These are phyloP conservation scores for Gobiocypris rarus DNA, from an alignment of 2,113 vertebrate genomes.

Conservation along the genomic window DNA sequence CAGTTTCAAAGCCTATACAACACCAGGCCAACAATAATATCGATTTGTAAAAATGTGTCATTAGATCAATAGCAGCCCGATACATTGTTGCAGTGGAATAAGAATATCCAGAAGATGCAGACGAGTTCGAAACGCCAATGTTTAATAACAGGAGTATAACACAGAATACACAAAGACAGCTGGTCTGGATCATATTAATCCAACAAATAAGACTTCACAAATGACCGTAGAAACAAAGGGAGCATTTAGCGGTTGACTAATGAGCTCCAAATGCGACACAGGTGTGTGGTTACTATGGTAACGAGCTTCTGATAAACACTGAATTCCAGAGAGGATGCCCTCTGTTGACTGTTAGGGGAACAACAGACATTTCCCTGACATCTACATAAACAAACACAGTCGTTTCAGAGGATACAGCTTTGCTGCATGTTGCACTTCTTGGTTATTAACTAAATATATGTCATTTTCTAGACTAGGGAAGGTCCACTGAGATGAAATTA, in stretches of 20 bases:
- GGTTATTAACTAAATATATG: conserved; percentile 10
- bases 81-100: background rate
- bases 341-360: conserved; percentile 31
- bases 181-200: background rate
- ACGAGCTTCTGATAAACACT: conserved; percentile 6
- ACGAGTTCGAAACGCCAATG: background rate
- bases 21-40: background rate
- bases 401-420: conserved; percentile 9
- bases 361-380: conserved; percentile 24
- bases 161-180: background rate
- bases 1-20: background rate
- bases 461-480: background rate
- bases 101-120: background rate
- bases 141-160: background rate
- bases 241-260: conserved; percentile 24
- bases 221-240: conserved; percentile 30
- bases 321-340: conserved; percentile 25
- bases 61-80: background rate
- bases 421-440: background rate
- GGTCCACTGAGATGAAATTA: conserved; percentile 5
- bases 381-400: conserved; percentile 30
- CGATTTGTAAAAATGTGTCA: background rate
- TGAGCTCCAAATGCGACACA: conserved; percentile 23
- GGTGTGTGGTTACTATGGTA: conserved; percentile 14
- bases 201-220: conserved; percentile 22